Evolutionary conservation across 2,888 invertebrate species (phyloP).

Genomic region (Pseudococcus jackbeardsleyi): DNA sequence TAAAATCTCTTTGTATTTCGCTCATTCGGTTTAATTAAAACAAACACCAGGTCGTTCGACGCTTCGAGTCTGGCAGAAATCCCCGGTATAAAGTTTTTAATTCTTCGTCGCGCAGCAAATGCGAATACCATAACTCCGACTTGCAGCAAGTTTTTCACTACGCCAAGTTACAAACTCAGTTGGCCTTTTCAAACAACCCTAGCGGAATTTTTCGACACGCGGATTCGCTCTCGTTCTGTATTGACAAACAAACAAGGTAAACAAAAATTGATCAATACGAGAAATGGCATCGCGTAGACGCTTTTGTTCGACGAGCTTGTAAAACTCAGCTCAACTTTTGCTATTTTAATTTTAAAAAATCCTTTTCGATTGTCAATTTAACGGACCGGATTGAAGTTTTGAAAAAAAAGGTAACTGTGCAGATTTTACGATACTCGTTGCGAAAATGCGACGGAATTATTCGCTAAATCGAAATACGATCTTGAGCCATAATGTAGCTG

Average conservation of each 20-base stretch:
- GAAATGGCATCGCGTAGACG: slow-evolving; percentile 16
- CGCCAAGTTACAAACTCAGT: neutral
- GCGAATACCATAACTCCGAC: neutral
- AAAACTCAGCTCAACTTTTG: neutral
- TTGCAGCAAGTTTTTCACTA: neutral
- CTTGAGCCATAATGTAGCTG: neutral
- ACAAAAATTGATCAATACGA: slow-evolving; percentile 37
- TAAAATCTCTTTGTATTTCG: slow-evolving; percentile 1
- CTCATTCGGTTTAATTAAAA: slow-evolving; percentile 29
- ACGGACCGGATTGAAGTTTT: neutral
- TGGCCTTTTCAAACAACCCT: neutral
- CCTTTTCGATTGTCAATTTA: slow-evolving; percentile 23
- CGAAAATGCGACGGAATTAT: neutral
- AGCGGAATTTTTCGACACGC: neutral
- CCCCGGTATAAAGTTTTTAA: neutral
- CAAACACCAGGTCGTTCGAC: neutral
- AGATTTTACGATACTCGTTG: neutral
- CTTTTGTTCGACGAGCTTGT: neutral
- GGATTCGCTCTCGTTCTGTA: neutral
- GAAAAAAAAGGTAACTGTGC: neutral
- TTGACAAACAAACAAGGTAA: slow-evolving; percentile 39
- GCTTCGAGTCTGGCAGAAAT: neutral
- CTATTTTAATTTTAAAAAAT: slow-evolving; percentile 36
- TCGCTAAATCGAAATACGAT: slow-evolving; percentile 24
- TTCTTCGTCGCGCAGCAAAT: neutral